Evolutionary conservation across 2,113 vertebrate species (phyloP).

Genomic region (Rana temporaria): DNA sequence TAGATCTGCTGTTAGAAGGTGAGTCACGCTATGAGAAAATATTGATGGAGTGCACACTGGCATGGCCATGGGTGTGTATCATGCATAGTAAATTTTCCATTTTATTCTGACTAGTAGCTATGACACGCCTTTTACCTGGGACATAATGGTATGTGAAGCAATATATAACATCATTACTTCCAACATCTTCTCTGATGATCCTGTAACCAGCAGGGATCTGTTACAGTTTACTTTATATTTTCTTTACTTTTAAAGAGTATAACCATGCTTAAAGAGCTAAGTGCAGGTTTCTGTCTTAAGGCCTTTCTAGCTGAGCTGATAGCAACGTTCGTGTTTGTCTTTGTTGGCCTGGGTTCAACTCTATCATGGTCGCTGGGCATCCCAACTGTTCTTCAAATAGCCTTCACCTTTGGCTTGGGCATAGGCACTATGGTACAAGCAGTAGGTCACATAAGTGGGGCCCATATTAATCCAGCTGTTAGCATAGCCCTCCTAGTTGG

Average conservation of each 20-base stretch:
- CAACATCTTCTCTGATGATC: neutral
- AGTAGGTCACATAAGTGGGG: slow-evolving; percentile 56
- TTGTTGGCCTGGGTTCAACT: slow-evolving; percentile 52
- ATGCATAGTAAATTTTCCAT: slow-evolving; percentile 46
- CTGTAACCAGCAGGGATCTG: neutral
- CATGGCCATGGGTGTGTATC: slow-evolving; percentile 1
- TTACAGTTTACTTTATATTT: neutral
- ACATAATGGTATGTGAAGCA: slow-evolving; percentile 4
- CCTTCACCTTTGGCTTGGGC: slow-evolving; percentile 57
- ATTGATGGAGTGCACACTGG: neutral
- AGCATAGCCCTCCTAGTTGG: slow-evolving; percentile 40
- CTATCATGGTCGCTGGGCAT: slow-evolving; percentile 45
- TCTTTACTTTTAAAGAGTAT: slow-evolving; percentile 4
- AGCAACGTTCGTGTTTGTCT: slow-evolving; percentile 44
- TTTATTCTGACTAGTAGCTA: slow-evolving; percentile 7
- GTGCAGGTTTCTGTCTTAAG: slow-evolving; percentile 23
- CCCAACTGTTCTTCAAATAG: slow-evolving; percentile 49
- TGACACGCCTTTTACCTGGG: slow-evolving; percentile 22
- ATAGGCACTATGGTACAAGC: slow-evolving; percentile 51
- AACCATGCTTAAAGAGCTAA: slow-evolving; percentile 46
- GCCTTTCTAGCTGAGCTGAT: slow-evolving; percentile 55
- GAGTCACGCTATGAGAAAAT: slow-evolving; percentile 1
- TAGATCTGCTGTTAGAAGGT: neutral
- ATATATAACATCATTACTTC: slow-evolving; percentile 44
- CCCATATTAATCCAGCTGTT: slow-evolving; percentile 58